Evolutionary conservation across 2,113 vertebrate species (phyloP).

Genomic region (Platichthys flesus): DNA sequence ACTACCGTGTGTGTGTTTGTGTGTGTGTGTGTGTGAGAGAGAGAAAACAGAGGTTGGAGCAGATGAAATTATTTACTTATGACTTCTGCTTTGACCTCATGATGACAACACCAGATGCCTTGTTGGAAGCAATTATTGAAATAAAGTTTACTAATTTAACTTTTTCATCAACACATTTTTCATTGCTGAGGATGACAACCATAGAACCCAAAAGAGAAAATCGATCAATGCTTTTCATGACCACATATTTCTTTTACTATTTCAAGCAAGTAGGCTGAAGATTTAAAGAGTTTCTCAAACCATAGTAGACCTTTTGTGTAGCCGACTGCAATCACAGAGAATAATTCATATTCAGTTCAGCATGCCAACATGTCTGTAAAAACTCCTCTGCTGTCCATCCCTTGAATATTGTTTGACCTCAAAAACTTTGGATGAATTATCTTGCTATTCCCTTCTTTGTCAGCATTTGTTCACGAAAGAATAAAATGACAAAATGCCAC

Average conservation of each 20-base stretch:
- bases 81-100: background rate
- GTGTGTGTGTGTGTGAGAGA: background rate
- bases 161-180: slow-evolving; percentile 17
- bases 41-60: background rate
- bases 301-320: background rate
- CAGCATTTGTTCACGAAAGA: too few relatives aligned
- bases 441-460: too few relatives aligned
- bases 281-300: background rate
- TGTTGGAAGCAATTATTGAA: slow-evolving; percentile 4
- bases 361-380: too few relatives aligned
- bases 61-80: slow-evolving; percentile 6
- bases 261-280: background rate
- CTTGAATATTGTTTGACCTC: too few relatives aligned
- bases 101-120: slow-evolving; percentile 18
- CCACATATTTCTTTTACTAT: background rate
- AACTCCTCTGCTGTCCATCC: too few relatives aligned
- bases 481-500: too few relatives aligned
- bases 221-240: background rate
- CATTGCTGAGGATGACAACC: background rate
- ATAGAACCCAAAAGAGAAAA: background rate
- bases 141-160: slow-evolving; percentile 2
- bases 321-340: background rate
- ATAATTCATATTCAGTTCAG: too few relatives aligned
- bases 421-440: too few relatives aligned
- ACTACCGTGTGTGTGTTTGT: background rate